Percentiles rank a stretch among this genome's conserved stretches.
These are phyloP conservation scores for Portevinia maculata DNA, from an alignment of 2,888 invertebrate species.

Conservation along the genomic window DNA sequence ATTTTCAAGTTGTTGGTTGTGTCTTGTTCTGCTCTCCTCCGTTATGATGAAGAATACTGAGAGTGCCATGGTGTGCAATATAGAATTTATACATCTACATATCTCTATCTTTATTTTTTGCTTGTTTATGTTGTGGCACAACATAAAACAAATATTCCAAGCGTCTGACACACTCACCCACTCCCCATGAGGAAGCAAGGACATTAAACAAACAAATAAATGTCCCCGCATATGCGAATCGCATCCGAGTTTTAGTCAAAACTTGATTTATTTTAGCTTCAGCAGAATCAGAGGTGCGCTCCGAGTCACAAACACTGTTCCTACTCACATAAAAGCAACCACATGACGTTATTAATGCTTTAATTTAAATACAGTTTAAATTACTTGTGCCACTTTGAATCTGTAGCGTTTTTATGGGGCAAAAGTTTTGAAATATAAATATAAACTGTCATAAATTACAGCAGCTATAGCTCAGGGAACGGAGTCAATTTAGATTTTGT, in stretches of 20 bases:
- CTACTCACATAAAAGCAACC: slow-evolving; percentile 1
- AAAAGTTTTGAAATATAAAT: slow-evolving; percentile 16
- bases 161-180: slow-evolving; percentile 4
- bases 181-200: slow-evolving; percentile 10
- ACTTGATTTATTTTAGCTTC: background rate
- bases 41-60: slow-evolving; percentile 34
- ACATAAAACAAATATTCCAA: background rate
- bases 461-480: background rate
- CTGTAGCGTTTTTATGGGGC: background rate
- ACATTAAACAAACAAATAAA: slow-evolving; percentile 21
- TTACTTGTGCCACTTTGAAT: slow-evolving; percentile 34
- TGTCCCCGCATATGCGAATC: background rate
- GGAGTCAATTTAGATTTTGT: slow-evolving; percentile 30
- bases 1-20: slow-evolving; percentile 48
- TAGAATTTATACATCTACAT: too few species aligned
- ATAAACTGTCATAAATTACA: slow-evolving; percentile 40
- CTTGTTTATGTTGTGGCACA: slow-evolving; percentile 18
- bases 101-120: too few species aligned
- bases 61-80: slow-evolving; percentile 26
- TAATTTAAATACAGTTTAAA: slow-evolving; percentile 61
- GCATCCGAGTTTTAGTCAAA: background rate
- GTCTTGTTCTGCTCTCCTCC: slow-evolving; percentile 1
- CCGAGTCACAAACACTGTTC: slow-evolving; percentile 1
- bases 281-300: slow-evolving; percentile 15
- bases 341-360: slow-evolving; percentile 44